Base-by-base conservation (phyloP, 2,888 invertebrate genomes). In the Cosmorhoe ocellata region DNA sequence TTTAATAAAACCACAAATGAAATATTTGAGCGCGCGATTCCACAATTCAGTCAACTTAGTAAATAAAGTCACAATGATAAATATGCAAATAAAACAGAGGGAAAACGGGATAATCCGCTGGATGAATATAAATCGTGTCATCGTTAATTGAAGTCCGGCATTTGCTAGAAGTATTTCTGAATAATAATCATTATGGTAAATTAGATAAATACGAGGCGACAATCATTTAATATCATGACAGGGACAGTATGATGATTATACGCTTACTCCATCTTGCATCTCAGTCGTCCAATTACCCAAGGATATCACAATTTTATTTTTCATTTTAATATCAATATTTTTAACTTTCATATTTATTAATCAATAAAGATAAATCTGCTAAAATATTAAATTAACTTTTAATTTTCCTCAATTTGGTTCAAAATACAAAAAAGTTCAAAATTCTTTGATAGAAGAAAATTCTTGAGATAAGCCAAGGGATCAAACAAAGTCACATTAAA, bases 121-220 rank as follows among this genome's bases (percentile, higher is more conserved):
- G 71, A 76, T 80, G 76, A 80, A 80, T 80, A 79, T 79, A 78
- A 76, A 81, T 78, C 58, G 71, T 66, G 69, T 68, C 71, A 74
- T 71, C 71, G 71, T 72, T 76, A 79, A 77, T 77, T 76, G 75
- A 73, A 75, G 73, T 71, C 70, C 67, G 68, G 71, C 71, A 69
- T 69, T 75, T 68, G 61, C 64, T 63, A 63, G 57, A 53, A 66
- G 65, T 57, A 59, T 63, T 58, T 40, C 59, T 63, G 74, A 73
- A 74, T 74, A 69, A 62, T 64, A 73, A 75, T 34, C 5, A 24
- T 24, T 24, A 7, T 24, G 24, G 7, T 3, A 24, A 24, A 24
- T 24, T 24, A 24, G 24, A 18, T 18, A 18, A 4, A 18, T n/a
- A n/a, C n/a, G n/a, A n/a, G n/a, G n/a, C n/a, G n/a, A n/a, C n/a